Percentiles rank a stretch among this genome's conserved stretches.
phyloP scores from a whole-genome alignment of 2,797 vertebrate genomes.

The Clarias platycephalus region DNA sequence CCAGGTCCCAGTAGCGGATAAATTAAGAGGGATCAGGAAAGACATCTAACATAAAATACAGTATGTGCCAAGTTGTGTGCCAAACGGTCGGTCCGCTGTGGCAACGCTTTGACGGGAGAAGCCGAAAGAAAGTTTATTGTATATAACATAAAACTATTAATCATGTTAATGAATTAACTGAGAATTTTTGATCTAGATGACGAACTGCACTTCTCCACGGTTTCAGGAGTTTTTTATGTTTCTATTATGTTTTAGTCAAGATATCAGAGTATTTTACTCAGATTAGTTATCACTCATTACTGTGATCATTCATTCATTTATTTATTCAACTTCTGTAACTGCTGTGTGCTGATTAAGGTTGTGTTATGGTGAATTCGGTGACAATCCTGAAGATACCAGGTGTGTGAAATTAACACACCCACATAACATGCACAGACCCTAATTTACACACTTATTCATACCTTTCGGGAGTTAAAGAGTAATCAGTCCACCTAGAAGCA shows the following conservation, averaged over 20 bases:
- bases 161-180: neutral
- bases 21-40: too few relatives aligned
- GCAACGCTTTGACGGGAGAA: neutral
- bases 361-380: neutral
- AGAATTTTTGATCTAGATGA: neutral
- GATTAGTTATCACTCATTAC: neutral
- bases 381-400: neutral
- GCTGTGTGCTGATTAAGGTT: neutral
- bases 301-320: neutral
- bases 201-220: neutral
- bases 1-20: too few relatives aligned
- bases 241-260: neutral
- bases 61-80: too few relatives aligned
- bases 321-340: neutral
- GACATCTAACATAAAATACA: too few relatives aligned
- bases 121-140: too few relatives aligned
- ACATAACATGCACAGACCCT: neutral
- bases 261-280: neutral
- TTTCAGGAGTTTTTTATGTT: neutral
- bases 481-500: neutral
- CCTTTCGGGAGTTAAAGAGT: neutral
- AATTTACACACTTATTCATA: neutral
- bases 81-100: neutral
- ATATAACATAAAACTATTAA: neutral
- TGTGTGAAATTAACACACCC: neutral